Evolutionary conservation across 2,888 invertebrate genomes (phyloP), one percentile per base, ranked within the genome.

Genomic region (Drosophila stalkeri): DNA sequence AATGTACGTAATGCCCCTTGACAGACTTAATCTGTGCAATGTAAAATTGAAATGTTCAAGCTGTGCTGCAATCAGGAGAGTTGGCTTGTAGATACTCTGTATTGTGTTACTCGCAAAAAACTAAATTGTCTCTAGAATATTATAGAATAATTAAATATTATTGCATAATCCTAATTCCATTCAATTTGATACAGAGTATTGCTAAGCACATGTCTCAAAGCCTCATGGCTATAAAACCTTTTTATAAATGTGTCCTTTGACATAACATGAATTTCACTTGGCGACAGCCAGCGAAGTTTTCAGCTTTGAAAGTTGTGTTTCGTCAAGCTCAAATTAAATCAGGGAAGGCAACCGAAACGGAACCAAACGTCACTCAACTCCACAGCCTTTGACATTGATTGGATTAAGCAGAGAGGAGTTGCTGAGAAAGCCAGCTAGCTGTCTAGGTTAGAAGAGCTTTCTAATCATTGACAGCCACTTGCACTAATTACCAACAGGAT

Each of bases 361-460:
- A 51, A 60, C 41, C 43, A 51, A 41, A 59, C 9, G 33, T n/a
- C 41, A 60, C 39, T 23, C 33, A 37, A 49, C 49, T 49, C 11
- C 14, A 39, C 5, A 82, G 82, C 54, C 67, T 69, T 56, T 75
- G 89, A 66, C 86, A 80, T 76, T 85, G 86, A 82, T 79, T 82
- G 74, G 72, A 72, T 78, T 89, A 78, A 52, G 46, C 27, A 43
- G 72, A 59, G 77, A 59, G 72, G 54, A 62, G 81, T 49, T 46
- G 31, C 31, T 49, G 37, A 18, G 43, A 23, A n/a, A 57, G 64
- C 27, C 23, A 59, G 51, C 41, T 37, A 41, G 54, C 9, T 47
- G 49, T 4, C 27, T 46, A 56, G 49, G 44, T 73, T 73, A 44
- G 20, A 54, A 62, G 54, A 64, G 81, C 65, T 66, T 63, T 77